Conservation (phyloP, 2,888 invertebrate species). For the Pyralis farinalis region DNA sequence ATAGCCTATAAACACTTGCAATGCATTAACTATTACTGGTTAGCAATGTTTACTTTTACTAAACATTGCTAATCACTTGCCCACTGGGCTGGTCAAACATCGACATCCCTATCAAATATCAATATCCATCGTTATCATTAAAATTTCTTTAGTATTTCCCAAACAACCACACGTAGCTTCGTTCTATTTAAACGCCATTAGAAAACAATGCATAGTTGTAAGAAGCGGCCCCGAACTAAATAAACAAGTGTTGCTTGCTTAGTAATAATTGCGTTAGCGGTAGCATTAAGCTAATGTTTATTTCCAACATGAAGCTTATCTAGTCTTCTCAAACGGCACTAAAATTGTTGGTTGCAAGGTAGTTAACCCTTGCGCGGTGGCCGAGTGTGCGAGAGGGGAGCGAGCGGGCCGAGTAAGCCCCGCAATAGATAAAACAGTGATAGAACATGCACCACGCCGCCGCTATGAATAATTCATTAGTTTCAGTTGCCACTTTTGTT, state of each 20-base stretch:
- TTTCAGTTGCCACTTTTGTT: conserved; percentile 81
- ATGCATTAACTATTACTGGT: no score
- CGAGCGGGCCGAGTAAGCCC: conserved; percentile 54
- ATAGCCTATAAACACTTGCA: no score
- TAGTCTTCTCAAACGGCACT: conserved; percentile 70
- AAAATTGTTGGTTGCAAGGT: conserved; percentile 73
- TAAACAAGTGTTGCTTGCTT: conserved; percentile 39
- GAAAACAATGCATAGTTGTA: not conserved
- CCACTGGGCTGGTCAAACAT: no score
- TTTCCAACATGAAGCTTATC: conserved; percentile 68
- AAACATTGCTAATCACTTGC: no score
- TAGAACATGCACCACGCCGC: conserved; percentile 81
- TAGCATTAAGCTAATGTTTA: conserved; percentile 70
- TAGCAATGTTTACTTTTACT: no score
- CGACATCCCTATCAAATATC: no score
- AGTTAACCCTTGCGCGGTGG: conserved; percentile 71
- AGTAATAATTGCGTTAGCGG: conserved; percentile 58
- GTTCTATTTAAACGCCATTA: not conserved
- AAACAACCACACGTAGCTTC: no score
- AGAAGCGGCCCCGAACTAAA: conserved; percentile 20
- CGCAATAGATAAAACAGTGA: conserved; percentile 82
- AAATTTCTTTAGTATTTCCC: no score
- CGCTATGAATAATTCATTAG: conserved; percentile 80
- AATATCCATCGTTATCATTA: no score
- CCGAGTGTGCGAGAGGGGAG: conserved; percentile 32